These are phyloP conservation scores for Tiliacea aurago DNA, from an alignment of 2,888 invertebrate genomes.

Conservation along the genomic window DNA sequence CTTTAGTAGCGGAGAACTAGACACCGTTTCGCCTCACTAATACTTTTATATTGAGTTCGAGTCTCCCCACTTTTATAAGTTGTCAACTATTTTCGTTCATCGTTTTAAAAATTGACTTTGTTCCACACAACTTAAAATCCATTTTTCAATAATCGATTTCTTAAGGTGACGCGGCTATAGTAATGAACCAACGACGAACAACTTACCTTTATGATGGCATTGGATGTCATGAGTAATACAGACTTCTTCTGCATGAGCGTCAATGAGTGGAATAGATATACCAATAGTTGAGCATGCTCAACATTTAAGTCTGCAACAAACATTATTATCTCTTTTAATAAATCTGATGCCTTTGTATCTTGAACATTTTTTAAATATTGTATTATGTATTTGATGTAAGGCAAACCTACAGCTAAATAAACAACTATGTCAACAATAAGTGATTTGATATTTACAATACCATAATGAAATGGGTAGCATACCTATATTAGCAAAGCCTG, in stretches of 20 bases:
- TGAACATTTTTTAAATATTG: not conserved
- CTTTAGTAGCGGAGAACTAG: not conserved
- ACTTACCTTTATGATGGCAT: conserved; percentile 90
- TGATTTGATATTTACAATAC: conserved; percentile 26
- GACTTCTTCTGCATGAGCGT: conserved; percentile 99
- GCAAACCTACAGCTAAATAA: no score
- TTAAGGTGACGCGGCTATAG: not conserved
- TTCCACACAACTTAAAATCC: not conserved
- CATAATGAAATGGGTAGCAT: conserved; percentile 72
- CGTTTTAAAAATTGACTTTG: no score
- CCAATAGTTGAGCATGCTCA: conserved; percentile 97
- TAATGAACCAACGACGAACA: not conserved
- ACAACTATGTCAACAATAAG: no score
- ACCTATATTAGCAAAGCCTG: conserved; percentile 63
- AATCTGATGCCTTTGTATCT: not conserved
- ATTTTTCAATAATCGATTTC: not conserved
- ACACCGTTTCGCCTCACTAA: no score
- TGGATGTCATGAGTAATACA: conserved; percentile 95
- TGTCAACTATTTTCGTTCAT: no score
- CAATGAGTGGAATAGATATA: conserved; percentile 98
- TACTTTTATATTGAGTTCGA: no score
- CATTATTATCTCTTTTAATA: not conserved
- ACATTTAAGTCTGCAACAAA: conserved; percentile 95
- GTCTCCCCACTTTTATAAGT: no score
- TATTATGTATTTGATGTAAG: not conserved